Evolutionary conservation across 53 echinoderm and acorn worm species (phyloP).

Genomic region (Patiria pectinifera): DNA sequence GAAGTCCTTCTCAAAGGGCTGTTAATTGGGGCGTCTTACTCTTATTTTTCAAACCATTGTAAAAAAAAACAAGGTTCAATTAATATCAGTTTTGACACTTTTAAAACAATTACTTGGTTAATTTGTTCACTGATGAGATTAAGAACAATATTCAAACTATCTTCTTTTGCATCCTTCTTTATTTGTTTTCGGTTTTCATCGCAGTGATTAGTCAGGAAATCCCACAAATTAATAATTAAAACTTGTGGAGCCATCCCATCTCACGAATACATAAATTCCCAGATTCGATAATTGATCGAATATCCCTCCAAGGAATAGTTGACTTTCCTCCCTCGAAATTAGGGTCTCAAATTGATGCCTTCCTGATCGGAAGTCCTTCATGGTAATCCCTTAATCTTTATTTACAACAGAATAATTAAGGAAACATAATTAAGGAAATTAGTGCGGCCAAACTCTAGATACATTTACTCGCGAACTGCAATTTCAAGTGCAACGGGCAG

Average conservation of each 20-base stretch:
- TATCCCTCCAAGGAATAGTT: constrained; percentile 24
- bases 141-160: neutral
- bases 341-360: constrained; percentile 18
- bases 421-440: neutral
- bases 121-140: neutral
- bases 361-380: constrained; percentile 36
- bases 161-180: neutral
- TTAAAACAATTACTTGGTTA: neutral
- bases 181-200: neutral
- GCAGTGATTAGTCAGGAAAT: neutral
- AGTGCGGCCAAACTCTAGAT: neutral
- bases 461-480: neutral
- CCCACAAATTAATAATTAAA: neutral
- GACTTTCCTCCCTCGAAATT: neutral
- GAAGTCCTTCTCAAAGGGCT: too few relatives aligned
- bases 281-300: constrained; percentile 38
- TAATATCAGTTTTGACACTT: neutral
- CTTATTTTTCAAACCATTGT: too few relatives aligned
- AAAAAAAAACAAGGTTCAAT: neutral
- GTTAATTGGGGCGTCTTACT: too few relatives aligned
- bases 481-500: neutral
- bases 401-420: constrained; percentile 26
- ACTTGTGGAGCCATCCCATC: neutral
- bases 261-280: neutral
- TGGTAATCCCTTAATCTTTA: constrained; percentile 38